Conservation (phyloP, 1,140 invertebrate genomes). For the Neotoxoptera formosana region DNA sequence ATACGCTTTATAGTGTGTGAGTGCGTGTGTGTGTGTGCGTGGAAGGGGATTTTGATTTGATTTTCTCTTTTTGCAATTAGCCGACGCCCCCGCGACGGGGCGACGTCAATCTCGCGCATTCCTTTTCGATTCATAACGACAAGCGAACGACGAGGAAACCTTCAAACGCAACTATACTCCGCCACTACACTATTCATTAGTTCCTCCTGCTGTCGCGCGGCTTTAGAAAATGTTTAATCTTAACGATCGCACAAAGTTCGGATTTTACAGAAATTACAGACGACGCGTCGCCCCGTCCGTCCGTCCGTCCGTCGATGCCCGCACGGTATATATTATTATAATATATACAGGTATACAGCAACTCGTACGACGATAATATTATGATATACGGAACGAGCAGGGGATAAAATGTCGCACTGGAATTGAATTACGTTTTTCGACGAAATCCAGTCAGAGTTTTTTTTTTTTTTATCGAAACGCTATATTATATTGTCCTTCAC, state of each 20-base stretch:
- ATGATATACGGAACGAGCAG: background rate
- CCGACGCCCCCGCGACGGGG: constrained; percentile 11
- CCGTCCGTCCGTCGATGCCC: background rate
- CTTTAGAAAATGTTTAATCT: background rate
- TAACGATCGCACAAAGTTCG: background rate
- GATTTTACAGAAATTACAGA: background rate
- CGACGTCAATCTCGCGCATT: constrained; percentile 9
- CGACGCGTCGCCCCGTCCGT: background rate
- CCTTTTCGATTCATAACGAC: constrained; percentile 44
- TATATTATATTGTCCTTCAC: background rate
- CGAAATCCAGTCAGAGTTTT: background rate
- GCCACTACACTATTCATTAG: background rate
- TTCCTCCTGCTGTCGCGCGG: background rate
- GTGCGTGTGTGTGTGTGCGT: background rate
- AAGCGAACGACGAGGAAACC: background rate
- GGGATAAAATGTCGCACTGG: background rate
- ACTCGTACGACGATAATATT: background rate
- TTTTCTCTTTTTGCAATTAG: constrained; percentile 55
- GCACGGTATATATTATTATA: background rate
- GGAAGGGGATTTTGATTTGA: constrained; percentile 53
- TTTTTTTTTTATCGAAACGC: background rate
- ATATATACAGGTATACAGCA: background rate
- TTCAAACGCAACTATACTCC: background rate
- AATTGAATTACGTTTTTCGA: background rate
- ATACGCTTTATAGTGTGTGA: background rate